Conservation (phyloP, 23 tunicate genomes). For the Aplidium turbinatum region DNA sequence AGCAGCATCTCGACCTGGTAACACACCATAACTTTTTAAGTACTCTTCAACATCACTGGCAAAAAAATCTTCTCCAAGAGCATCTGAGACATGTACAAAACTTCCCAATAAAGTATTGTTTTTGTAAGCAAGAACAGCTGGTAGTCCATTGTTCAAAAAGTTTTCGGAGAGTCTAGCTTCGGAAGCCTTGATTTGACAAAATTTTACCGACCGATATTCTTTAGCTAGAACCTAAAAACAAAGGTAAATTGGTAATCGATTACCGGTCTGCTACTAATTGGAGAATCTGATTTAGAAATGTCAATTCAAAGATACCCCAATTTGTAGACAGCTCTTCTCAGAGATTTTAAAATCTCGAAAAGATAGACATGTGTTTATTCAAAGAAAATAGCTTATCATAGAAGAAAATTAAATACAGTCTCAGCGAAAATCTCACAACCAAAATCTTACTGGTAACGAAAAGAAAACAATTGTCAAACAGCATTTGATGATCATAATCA, state of each 20-base stretch:
- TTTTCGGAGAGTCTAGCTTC: conserved; percentile 63
- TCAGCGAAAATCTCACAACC: no score
- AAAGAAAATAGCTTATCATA: no score
- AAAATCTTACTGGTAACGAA: no score
- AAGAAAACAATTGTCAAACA: no score
- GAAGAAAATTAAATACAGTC: no score
- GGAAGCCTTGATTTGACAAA: conserved; percentile 65
- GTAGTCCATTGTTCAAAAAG: conserved; percentile 70
- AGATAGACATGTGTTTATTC: no score
- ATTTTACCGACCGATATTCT: conserved; percentile 69
- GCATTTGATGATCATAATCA: no score
- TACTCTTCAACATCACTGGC: conserved; percentile 71
- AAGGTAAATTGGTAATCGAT: not conserved
- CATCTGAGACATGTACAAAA: conserved; percentile 68
- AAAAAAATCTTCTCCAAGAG: conserved; percentile 80
- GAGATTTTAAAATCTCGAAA: no score
- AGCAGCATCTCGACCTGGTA: conserved; percentile 41
- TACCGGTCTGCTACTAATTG: no score
- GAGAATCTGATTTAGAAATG: no score
- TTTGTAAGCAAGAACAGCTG: conserved; percentile 85
- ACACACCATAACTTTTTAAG: conserved; percentile 60
- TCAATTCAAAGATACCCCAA: no score
- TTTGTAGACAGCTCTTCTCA: no score
- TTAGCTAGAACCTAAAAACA: conserved; percentile 53
- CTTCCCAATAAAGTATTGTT: conserved; percentile 67